A percentile compares a stretch with the other conserved stretches of the same genome.
Evolutionary conservation across 2,797 vertebrate genomes (phyloP).

Genomic region (Morelia viridis): DNA sequence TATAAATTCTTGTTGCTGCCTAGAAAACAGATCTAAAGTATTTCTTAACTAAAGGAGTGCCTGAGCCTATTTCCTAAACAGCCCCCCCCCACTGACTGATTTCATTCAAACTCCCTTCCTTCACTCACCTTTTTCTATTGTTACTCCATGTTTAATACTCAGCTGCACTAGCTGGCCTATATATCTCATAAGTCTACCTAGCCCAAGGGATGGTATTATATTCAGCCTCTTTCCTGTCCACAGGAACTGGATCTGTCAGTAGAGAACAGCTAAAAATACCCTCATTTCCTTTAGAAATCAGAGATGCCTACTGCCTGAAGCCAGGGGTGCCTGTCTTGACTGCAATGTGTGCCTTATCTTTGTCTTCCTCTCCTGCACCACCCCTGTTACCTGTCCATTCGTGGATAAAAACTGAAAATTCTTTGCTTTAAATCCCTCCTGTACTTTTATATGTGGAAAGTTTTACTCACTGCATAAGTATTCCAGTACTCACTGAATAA

Average conservation of each 20-base stretch:
- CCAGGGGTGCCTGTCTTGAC: neutral
- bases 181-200: neutral
- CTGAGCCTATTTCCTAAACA: neutral
- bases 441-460: neutral
- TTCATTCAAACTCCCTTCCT: neutral
- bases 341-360: neutral
- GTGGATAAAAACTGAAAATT: neutral
- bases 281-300: rapidly evolving
- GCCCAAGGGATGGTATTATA: slow-evolving; percentile 8
- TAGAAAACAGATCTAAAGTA: neutral
- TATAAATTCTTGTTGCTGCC: neutral
- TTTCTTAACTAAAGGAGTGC: neutral
- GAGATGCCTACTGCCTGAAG: neutral
- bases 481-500: slow-evolving; percentile 39
- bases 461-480: slow-evolving; percentile 30
- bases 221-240: neutral
- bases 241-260: slow-evolving; percentile 19
- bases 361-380: neutral
- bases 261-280: neutral
- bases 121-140: slow-evolving; percentile 8
- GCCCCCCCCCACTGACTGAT: neutral
- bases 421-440: neutral
- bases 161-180: neutral
- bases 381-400: neutral
- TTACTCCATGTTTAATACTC: neutral